phyloP scores from a whole-genome alignment of 2,113 vertebrate species.

The Plestiodon gilberti region DNA sequence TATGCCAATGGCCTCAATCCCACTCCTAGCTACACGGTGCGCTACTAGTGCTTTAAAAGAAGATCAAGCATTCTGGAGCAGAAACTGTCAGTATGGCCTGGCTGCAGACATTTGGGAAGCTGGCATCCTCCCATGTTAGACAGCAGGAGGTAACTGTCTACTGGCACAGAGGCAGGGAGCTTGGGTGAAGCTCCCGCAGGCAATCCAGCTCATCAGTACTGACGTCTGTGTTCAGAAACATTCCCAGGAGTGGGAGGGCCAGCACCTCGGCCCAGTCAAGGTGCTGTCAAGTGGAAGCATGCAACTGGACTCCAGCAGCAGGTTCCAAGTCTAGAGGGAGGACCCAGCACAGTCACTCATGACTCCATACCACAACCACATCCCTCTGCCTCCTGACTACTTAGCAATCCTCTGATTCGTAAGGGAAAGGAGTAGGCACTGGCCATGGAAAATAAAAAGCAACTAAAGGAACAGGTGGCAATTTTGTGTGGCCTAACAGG shows the following conservation, averaged over 20 bases:
- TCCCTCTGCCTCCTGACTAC: background rate
- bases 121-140: background rate
- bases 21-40: background rate
- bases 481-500: background rate
- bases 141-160: constrained; percentile 6
- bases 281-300: background rate
- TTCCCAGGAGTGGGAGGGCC: constrained; percentile 34
- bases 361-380: background rate
- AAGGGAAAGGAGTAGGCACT: too few species aligned
- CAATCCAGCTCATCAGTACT: constrained; percentile 24
- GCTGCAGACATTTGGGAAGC: background rate
- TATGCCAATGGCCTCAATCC: background rate
- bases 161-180: background rate
- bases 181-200: constrained; percentile 21
- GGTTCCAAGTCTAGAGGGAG: background rate
- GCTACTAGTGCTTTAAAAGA: background rate
- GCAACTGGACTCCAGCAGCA: background rate
- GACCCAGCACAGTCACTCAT: background rate
- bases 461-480: background rate
- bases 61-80: background rate
- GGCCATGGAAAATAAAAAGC: background rate
- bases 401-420: background rate
- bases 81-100: background rate
- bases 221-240: constrained; percentile 23
- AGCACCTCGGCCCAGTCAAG: background rate